phyloP scores from a whole-genome alignment of 2,888 invertebrate species.

The Homarus gammarus region DNA sequence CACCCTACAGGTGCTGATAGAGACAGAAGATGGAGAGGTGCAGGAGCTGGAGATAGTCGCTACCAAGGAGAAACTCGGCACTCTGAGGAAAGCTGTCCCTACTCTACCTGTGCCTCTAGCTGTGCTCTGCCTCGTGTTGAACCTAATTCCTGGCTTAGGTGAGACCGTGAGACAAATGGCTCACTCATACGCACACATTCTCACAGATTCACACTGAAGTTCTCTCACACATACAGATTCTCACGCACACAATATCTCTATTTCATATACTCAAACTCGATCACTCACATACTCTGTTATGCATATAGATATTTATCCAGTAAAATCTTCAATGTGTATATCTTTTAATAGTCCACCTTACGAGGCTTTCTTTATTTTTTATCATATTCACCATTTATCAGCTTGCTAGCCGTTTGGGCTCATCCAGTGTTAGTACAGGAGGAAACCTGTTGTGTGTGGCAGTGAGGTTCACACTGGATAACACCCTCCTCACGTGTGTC shows the following conservation, averaged over 20 bases:
- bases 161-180: neutral
- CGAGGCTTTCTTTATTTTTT: too few species aligned
- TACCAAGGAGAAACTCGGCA: slow-evolving; percentile 69
- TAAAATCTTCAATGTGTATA: too few species aligned
- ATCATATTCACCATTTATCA: too few species aligned
- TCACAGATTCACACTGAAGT: neutral
- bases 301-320: too few species aligned
- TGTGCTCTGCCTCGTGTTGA: slow-evolving; percentile 78
- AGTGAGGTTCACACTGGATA: too few species aligned
- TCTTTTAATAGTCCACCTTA: too few species aligned
- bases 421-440: too few species aligned
- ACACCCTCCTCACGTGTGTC: too few species aligned
- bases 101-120: slow-evolving; percentile 80
- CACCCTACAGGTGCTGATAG: slow-evolving; percentile 65
- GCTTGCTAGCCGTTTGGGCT: too few species aligned
- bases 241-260: slow-evolving; percentile 1
- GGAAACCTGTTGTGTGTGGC: too few species aligned
- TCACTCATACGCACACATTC: too few species aligned
- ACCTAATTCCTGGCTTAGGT: slow-evolving; percentile 78
- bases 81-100: slow-evolving; percentile 77
- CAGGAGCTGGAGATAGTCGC: slow-evolving; percentile 70
- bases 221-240: neutral
- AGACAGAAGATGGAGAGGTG: slow-evolving; percentile 50
- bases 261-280: slow-evolving; percentile 11
- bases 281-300: slow-evolving; percentile 8